phyloP scores from a whole-genome alignment of 2,888 invertebrate genomes.

The Hemaris fuciformis region DNA sequence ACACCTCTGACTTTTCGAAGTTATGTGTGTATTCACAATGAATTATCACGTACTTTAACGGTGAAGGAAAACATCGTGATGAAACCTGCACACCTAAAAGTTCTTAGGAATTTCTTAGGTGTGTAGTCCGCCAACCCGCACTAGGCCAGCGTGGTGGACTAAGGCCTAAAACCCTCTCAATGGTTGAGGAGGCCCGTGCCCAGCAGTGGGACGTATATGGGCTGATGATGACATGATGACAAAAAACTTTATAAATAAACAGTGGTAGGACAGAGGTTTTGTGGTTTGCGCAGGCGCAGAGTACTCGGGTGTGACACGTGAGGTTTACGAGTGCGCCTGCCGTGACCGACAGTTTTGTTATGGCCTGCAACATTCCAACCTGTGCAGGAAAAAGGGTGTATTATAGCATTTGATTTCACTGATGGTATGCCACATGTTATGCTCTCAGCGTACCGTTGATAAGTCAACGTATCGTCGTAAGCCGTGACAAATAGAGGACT shows the following conservation, averaged over 20 bases:
- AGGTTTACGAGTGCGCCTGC: slow-evolving; percentile 50
- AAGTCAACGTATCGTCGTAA: background rate
- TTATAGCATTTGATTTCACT: background rate
- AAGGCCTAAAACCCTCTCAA: too few species aligned
- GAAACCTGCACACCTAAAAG: too few species aligned
- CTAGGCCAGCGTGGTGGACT: too few species aligned
- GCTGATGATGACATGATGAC: too few species aligned
- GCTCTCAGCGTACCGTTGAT: background rate
- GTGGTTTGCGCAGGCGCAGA: slow-evolving; percentile 27
- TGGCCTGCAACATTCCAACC: slow-evolving; percentile 37
- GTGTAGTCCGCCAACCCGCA: too few species aligned
- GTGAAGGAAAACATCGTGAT: too few species aligned
- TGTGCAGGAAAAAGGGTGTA: background rate
- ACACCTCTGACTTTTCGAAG: too few species aligned
- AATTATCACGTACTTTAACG: too few species aligned
- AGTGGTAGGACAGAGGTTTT: slow-evolving; percentile 7
- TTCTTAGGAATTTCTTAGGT: too few species aligned
- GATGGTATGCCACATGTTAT: background rate
- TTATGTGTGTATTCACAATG: too few species aligned
- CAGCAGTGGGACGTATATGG: too few species aligned
- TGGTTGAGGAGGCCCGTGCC: too few species aligned
- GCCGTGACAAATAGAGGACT: background rate
- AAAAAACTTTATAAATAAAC: background rate
- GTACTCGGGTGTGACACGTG: slow-evolving; percentile 57
- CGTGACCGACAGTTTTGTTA: slow-evolving; percentile 62